Evolutionary conservation across 30 jellyfish, hydroid and myxozoan species (phyloP), one percentile per base, ranked within the genome.

Genomic region (Cassiopea xamachana): DNA sequence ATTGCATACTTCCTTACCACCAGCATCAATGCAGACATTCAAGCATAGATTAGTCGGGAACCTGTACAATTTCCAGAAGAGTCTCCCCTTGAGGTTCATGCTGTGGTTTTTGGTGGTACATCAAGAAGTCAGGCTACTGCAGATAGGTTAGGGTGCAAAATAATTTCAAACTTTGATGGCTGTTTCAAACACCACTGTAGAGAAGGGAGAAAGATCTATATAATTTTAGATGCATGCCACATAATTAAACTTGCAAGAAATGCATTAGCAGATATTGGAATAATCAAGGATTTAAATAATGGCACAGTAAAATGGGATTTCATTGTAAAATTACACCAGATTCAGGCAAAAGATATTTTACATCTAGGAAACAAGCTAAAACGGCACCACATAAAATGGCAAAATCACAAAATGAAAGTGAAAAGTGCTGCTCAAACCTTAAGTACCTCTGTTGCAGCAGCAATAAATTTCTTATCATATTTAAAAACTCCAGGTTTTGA

Each of bases 371-470:
- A 72, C 89, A 85, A 83, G 62, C 18, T 83, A 18, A 85, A 74
- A 60, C 27, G 80, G 8, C 50, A 49, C 16, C 74, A 17, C 90
- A 75, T 72, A 3, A 85, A 85, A 18, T 49, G 93, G 79, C 77
- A 68, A 51, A 67, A 67, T 19, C 76, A 67, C 46, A 67, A 67
- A 67, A 67, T 67, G 76, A 67, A 67, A 14, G 76, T 67, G 46
- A 67, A 67, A 19, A 14, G 6, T 67, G 92, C 92, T 27, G 86
- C 92, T 7, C 92, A 84, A 58, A 84, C 89, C 2, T 58, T 75
- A 74, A 86, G 93, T 45, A 43, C 19, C 58, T 86, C 93, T 15
- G 93, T 86, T 12, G 84, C 93, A 74, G 90, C 93, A 73, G 93
- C 89, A 6, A 86, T 86, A 9, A 58, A 60, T 17, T 86, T 86